Base-by-base conservation (phyloP, 2,888 invertebrate genomes). In the Ethmia dodecea region DNA sequence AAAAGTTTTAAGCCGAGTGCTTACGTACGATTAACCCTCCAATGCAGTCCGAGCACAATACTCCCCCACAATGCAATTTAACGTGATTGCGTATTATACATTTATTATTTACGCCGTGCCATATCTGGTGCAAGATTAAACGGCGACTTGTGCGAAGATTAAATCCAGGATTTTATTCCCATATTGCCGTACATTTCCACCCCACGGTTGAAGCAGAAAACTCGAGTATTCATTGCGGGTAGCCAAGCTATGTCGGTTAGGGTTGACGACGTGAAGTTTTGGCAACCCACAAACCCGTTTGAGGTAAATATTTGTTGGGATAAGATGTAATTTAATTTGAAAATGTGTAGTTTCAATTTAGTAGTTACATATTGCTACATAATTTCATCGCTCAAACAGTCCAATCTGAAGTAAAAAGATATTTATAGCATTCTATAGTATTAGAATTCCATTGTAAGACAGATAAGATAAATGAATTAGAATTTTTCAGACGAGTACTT, bases 141-240 rank as follows among this genome's bases (percentile, higher is more conserved):
- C 69, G 70, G 68, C 63, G 67, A 77, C 76, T 80, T 75, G 75
- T 65, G 65, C 67, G 70, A 69, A 83, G 81, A 83, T 83, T 83
- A 81, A 84, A 80, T 77, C 77, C 75, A 58, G 79, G 73, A 75
- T 80, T 83, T 81, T 80, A 80, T 80, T 78, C 74, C 73, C 70
- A 78, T 80, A 80, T 74, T 77, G 70, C 75, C 57, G 73, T 70
- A 73, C 62, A 60, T 75, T 78, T 72, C 70, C 73, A 70, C 75
- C 73, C 76, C 61, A 62, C 67, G 64, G 68, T 72, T 74, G 69
- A 72, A 73, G 68, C 59, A 58, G 73, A 72, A 74, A 77, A 77
- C 78, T 80, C 70, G 72, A 74, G 80, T 78, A 79, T 80, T 80
- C 80, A 78, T 80, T 78, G 79, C 76, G 77, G 77, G 70, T 69